Evolutionary conservation across 2,888 invertebrate species (phyloP), one percentile per base, ranked within the genome.

Genomic region (Periphyllus acericola): DNA sequence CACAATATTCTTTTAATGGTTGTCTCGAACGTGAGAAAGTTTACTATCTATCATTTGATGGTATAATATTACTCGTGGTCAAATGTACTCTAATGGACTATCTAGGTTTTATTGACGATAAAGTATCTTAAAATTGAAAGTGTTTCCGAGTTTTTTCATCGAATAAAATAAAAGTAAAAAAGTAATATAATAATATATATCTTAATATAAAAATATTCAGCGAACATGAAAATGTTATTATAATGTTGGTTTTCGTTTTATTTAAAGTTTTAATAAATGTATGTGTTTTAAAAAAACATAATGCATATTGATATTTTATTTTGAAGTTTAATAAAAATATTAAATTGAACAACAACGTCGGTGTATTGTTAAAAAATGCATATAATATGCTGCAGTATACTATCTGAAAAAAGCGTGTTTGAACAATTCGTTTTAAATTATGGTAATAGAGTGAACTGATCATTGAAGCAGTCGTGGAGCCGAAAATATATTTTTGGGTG

Each of bases 21-120:
- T 25, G 6, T 66, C 75, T 83, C 25, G 60, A 60, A n/a, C n/a
- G 29, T 21, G 60, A 36, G 83, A n/a, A 84, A 68, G 66, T 84
- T 66, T 68, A 84, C 14, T 68, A 83, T 11, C n/a, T 40, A 68
- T 46, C 76, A 46, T 32, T 78, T 32, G 32, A 76, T 68, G 68
- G 66, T 84, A 84, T 78, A 25, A 76, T 76, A 46, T 84, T 84
- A 76, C 84, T 76, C 68, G 66, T 68, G 76, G 68, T 84, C 76
- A 76, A 68, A 19, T 66, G 46, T 46, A 46, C 75, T 78, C 32
- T 78, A 84, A 84, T 76, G 84, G 46, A 76, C 76, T 68, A 46
- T 46, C 19, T 19, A 32, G 46, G 19, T 84, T 76, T 76, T 52
- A 78, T 84, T 34, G 68, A 84, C 34, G 52, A 34, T 76, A 46